Conservation (phyloP, 2,113 vertebrate genomes). For the Phyllostomus hastatus region DNA sequence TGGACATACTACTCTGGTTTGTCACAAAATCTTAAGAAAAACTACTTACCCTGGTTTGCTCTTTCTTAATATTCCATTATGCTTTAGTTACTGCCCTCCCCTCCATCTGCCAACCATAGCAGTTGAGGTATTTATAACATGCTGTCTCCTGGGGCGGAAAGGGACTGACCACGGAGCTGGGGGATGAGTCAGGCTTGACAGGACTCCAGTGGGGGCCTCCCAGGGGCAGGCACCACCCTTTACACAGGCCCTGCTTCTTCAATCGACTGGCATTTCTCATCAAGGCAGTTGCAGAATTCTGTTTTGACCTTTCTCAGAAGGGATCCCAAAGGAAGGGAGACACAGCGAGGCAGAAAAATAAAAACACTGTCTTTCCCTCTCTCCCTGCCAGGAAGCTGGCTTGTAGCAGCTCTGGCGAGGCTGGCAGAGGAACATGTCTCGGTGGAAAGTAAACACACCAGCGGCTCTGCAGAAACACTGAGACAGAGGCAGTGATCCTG, state of each 20-base stretch:
- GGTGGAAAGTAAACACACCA: constrained; percentile 17
- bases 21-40: not conserved
- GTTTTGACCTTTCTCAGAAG: not conserved
- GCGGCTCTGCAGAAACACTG: not conserved
- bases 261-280: not conserved
- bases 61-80: not conserved
- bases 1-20: not conserved
- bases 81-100: not conserved
- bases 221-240: rapidly evolving
- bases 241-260: not conserved
- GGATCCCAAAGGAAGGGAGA: constrained; percentile 34
- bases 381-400: not conserved
- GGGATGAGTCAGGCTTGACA: not conserved
- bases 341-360: not conserved
- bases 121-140: not conserved
- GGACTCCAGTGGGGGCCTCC: not conserved
- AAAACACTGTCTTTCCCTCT: not conserved
- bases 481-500: not conserved
- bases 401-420: not conserved
- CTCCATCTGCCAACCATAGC: not conserved
- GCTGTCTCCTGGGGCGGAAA: not conserved
- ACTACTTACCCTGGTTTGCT: not conserved
- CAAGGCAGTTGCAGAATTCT: not conserved
- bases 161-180: not conserved
- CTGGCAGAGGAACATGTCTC: not conserved